phyloP scores from a whole-genome alignment of 92 coral and sea anemone species.

The Porites rus region DNA sequence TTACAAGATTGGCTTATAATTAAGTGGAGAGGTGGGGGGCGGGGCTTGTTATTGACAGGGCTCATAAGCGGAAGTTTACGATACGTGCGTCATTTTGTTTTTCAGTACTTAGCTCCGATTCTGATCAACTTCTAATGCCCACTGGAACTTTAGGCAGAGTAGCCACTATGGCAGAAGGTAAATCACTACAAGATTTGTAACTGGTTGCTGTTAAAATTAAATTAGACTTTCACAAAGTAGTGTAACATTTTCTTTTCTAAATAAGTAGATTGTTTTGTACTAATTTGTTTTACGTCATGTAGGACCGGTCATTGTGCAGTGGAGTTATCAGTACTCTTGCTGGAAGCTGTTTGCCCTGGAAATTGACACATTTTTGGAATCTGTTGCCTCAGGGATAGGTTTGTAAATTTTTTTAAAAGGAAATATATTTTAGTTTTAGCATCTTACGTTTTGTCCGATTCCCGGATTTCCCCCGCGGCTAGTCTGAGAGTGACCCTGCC shows the following conservation, averaged over 20 bases:
- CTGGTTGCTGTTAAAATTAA: no score
- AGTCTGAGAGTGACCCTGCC: no score
- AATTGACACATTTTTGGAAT: slow-evolving; percentile 86
- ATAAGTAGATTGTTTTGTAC: no score
- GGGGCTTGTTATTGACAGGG: no score
- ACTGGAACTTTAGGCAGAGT: slow-evolving; percentile 85
- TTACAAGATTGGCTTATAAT: no score
- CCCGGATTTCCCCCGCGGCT: no score
- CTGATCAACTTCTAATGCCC: slow-evolving; percentile 80
- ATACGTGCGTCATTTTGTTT: not conserved
- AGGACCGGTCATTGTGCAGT: slow-evolving; percentile 90
- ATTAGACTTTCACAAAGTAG: no score
- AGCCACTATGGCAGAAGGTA: slow-evolving; percentile 84
- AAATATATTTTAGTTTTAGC: no score
- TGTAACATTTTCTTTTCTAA: no score
- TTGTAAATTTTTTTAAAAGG: not conserved
- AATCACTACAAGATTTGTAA: not conserved
- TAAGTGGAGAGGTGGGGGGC: no score
- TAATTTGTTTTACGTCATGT: not conserved
- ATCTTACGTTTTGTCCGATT: no score
- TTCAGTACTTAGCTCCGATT: slow-evolving; percentile 21
- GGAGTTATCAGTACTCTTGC: slow-evolving; percentile 88
- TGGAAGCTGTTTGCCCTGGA: slow-evolving; percentile 95
- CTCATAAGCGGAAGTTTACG: no score
- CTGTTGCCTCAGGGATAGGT: slow-evolving; percentile 87